Percentiles rank a stretch among this genome's conserved stretches.
These are phyloP conservation scores for Scaptomyza tumidula DNA, from an alignment of 2,888 invertebrate genomes.

Conservation along the genomic window DNA sequence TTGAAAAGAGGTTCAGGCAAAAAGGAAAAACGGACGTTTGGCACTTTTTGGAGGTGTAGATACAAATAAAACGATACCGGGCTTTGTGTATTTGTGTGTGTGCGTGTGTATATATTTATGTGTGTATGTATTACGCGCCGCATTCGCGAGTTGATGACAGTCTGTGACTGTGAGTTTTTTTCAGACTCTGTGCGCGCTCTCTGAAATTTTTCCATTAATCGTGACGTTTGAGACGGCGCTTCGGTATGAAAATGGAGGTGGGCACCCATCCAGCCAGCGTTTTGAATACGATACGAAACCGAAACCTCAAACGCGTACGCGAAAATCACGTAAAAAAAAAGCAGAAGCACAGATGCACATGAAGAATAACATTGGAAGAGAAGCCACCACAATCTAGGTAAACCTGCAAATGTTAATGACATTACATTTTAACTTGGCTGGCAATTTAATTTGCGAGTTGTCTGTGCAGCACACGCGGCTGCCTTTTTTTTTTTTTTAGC, in stretches of 20 bases:
- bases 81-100: conserved; percentile 7
- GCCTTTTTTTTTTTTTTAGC: conserved; percentile 8
- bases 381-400: conserved; percentile 16
- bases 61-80: conserved; percentile 56
- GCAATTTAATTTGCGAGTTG: conserved; percentile 20
- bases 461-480: conserved; percentile 19
- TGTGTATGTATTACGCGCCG: conserved; percentile 39
- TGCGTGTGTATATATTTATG: conserved; percentile 18
- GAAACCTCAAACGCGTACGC: conserved; percentile 19
- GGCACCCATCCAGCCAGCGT: conserved; percentile 9
- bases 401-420: conserved; percentile 26
- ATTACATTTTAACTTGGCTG: conserved; percentile 25
- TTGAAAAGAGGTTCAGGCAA: conserved; percentile 11
- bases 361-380: conserved; percentile 5
- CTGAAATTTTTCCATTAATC: conserved; percentile 55
- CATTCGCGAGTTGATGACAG: conserved; percentile 35
- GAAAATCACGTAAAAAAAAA: neutral
- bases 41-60: conserved; percentile 52
- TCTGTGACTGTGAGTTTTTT: conserved; percentile 16
- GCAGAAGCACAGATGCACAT: conserved; percentile 16
- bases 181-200: conserved; percentile 16
- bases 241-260: conserved; percentile 33
- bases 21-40: conserved; percentile 19
- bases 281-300: conserved; percentile 1
- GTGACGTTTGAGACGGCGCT: conserved; percentile 36